Percentiles rank a stretch among this genome's conserved stretches.
Conservation (phyloP, 2,888 invertebrate genomes). For the Ischnus inquisitorius region DNA sequence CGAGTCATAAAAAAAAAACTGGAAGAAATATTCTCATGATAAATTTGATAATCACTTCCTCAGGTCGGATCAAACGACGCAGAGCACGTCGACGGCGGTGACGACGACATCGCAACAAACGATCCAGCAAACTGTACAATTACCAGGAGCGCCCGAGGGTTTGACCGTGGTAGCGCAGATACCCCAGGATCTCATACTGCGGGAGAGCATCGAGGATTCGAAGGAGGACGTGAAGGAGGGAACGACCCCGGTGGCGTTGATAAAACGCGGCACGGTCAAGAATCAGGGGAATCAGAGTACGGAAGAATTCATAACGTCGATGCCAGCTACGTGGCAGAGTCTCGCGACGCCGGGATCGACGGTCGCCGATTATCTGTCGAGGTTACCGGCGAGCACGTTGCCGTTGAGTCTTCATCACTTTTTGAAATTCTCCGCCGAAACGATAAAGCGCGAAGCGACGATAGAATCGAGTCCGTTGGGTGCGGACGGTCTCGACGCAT, state of each 20-base stretch:
- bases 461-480: slow-evolving; percentile 85
- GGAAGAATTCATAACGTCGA: slow-evolving; percentile 85
- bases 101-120: slow-evolving; percentile 84
- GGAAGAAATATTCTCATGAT: not conserved
- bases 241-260: slow-evolving; percentile 86
- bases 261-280: slow-evolving; percentile 85
- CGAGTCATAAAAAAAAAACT: not conserved
- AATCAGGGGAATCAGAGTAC: slow-evolving; percentile 82
- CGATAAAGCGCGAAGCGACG: slow-evolving; percentile 86
- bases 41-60: not conserved
- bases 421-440: slow-evolving; percentile 88
- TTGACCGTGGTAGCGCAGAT: slow-evolving; percentile 90
- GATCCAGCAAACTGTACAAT: slow-evolving; percentile 84
- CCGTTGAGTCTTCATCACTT: slow-evolving; percentile 89
- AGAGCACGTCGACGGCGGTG: slow-evolving; percentile 84
- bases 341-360: slow-evolving; percentile 85
- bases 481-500: slow-evolving; percentile 83
- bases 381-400: slow-evolving; percentile 86
- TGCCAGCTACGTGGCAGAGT: slow-evolving; percentile 87
- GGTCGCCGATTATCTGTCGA: slow-evolving; percentile 86
- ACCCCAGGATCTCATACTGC: slow-evolving; percentile 90
- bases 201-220: slow-evolving; percentile 84
- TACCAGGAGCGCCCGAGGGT: slow-evolving; percentile 87
- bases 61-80: slow-evolving; percentile 84
- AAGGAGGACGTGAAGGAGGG: slow-evolving; percentile 85